Evolutionary conservation across 2,888 invertebrate species (phyloP).

Genomic region (Hypercompe scribonia): DNA sequence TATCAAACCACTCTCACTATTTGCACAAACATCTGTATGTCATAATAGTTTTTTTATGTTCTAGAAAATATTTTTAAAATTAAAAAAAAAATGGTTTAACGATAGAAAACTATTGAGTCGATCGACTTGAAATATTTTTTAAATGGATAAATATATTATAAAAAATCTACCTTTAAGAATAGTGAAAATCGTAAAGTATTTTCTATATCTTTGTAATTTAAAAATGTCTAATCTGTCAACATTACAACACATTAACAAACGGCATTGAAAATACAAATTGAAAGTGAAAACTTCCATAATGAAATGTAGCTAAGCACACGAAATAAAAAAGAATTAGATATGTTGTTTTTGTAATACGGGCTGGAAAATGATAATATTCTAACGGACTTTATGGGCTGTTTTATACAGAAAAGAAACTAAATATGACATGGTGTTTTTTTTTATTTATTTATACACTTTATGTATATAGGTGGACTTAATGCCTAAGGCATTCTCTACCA

Average conservation of each 20-base stretch:
- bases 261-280: background rate
- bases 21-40: conserved; percentile 12
- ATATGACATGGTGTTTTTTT: background rate
- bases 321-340: background rate
- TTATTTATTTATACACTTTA: too few relatives aligned
- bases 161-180: too few relatives aligned
- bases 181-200: background rate
- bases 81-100: background rate
- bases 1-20: conserved; percentile 28
- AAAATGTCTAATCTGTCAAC: background rate
- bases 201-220: background rate
- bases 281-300: background rate
- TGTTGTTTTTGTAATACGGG: background rate
- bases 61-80: background rate
- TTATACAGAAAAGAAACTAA: background rate
- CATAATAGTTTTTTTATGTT: background rate
- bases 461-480: too few relatives aligned
- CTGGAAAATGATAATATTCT: background rate
- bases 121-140: background rate
- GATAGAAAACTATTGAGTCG: background rate
- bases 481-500: too few relatives aligned
- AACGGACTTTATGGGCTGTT: background rate
- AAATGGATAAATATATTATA: background rate
- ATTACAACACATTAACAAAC: background rate
- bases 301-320: background rate